Evolutionary conservation across 1,140 invertebrate species (phyloP), one percentile per base, ranked within the genome.

Genomic region (Drosophila littoralis): DNA sequence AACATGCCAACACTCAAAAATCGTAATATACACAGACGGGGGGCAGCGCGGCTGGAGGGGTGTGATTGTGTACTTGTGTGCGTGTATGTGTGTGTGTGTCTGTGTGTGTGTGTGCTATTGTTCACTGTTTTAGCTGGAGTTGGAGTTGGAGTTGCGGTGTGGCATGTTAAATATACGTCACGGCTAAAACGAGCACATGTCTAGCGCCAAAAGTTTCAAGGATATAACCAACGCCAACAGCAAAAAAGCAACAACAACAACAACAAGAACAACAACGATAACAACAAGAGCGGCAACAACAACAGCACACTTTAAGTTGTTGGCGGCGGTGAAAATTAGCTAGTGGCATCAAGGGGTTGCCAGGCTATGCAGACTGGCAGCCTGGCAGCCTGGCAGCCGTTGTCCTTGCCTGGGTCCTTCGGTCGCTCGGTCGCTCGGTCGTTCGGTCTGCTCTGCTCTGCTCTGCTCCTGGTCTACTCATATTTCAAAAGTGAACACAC

Each of bases 1-100:
- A 88, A 88, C 84, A 88, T 88, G 84, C 84, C 84, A 88, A 88
- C 84, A 88, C 84, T 88, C 83, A 88, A 82, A 88, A 89, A 83
- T 77, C 73, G 55, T 83, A 80, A 73, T 69, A 68, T 73, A 74
- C 65, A 71, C 61, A 43, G 36, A 28, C 22, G 33, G 13, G 22
- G 9, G 48, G 43, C 61, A 46, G 64, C 32, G 35, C 7, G n/a
- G 17, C 12, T n/a, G 32, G 1, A 17, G 22, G n/a, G n/a, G 36
- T 9, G 5, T 1, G 42, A 3, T 6, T 12, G 12, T 10, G 17
- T 28, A 9, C 7, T 28, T 48, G 42, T 48, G 5, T 12, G 45
- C 7, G n/a, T 33, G 35, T 50, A 7, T 5, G 59, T 6, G 8
- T 63, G n/a, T 15, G 8, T 12, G 36, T 32, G 28, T 35, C 9